Conservation (phyloP, 2,113 vertebrate species). For the Gila orcuttii region DNA sequence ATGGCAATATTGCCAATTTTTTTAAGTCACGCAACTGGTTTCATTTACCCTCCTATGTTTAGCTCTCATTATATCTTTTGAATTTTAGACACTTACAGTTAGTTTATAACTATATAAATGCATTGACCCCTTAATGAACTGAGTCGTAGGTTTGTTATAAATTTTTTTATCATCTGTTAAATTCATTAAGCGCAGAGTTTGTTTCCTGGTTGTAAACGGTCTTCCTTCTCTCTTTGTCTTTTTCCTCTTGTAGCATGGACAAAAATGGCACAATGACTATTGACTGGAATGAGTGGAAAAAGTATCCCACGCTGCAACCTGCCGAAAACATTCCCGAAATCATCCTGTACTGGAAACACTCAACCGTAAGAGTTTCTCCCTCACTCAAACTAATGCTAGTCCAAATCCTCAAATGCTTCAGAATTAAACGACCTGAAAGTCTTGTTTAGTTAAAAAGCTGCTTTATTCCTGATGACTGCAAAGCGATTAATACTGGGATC, state of each 20-base stretch:
- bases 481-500: background rate
- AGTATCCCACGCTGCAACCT: conserved; percentile 84
- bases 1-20: no score
- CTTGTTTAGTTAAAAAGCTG: background rate
- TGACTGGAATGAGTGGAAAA: conserved; percentile 92
- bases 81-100: background rate
- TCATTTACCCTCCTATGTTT: no score
- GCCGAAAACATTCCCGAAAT: conserved; percentile 94
- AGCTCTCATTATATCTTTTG: no score
- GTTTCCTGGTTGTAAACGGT: background rate
- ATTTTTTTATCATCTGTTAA: no score
- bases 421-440: background rate
- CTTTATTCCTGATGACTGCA: background rate
- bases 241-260: conserved; percentile 84
- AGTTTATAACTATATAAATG: background rate
- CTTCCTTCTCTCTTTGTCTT: background rate
- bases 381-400: background rate
- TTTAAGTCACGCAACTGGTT: no score
- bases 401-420: background rate
- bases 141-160: background rate
- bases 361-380: conserved; percentile 80
- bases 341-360: conserved; percentile 98
- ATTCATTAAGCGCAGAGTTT: background rate
- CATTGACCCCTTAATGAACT: background rate
- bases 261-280: conserved; percentile 95